Evolutionary conservation across 2,113 vertebrate species (phyloP), one percentile per base, ranked within the genome.

Genomic region (Psittacara wagleri): DNA sequence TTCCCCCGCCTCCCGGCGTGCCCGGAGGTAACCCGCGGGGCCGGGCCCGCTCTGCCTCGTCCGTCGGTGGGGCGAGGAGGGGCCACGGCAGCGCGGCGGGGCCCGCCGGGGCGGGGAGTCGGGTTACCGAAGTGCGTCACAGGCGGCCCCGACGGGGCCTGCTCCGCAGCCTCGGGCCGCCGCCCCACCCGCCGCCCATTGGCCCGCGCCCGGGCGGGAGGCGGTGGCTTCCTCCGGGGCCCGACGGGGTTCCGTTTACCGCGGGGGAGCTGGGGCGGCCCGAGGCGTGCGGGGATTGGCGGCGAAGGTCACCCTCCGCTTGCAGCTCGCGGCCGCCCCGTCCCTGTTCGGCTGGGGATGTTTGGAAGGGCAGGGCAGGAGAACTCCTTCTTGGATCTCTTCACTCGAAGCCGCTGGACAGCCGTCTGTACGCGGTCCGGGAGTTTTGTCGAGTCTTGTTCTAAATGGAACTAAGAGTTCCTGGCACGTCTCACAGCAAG

Each of bases 111-210:
- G 86, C 88, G 95, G 94, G 94, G 94, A 95, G 94, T 97, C 95
- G 95, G 94, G 95, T 97, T 97, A 96, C 97, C 95, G 95, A 97
- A 97, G 96, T 98, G 97, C 97, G 97, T 98, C 97, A 98, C 97
- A 77, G 86, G 95, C 96, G 94, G 97, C 96, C 91, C 95, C 69
- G 93, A 87, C 96, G 64, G 83, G 97, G 97, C 97, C 96, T 97
- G 95, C 96, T 97, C 94, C 91, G 94, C 92, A 91, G 94, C 95
- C 95, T 89, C 91, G 93, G 91, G 94, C 94, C 95, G 75, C 92
- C 83, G 93, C 96, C 96, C 52, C 83, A 75, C 92, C 94, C 94
- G 83, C 54, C 89, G 82, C 94, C 91, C 75, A 97, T 98, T 98
- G 97, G 97, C 93, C 95, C 19, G 85, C 74, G 88, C 90, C 72